Percentiles rank a stretch among this genome's conserved stretches.
These are phyloP conservation scores for Protosalanx chinensis DNA, from an alignment of 2,797 vertebrate species.

Conservation along the genomic window DNA sequence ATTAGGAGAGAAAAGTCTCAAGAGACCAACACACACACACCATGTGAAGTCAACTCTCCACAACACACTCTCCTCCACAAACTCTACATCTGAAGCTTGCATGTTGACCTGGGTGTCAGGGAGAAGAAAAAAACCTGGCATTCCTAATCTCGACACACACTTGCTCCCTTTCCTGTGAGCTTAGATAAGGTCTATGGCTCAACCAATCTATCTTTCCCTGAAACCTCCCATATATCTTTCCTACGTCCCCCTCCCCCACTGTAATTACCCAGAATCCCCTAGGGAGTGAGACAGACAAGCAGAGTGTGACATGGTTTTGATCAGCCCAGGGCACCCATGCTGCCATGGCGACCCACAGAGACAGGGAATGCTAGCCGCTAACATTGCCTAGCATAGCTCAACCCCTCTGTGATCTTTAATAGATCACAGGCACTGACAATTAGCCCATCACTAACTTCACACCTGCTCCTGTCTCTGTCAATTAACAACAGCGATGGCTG, in stretches of 20 bases:
- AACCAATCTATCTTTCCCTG: neutral
- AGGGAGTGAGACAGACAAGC: neutral
- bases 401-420: slow-evolving; percentile 5
- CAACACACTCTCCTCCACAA: neutral
- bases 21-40: neutral
- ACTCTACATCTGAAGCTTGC: neutral
- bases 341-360: neutral
- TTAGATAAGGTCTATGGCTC: neutral
- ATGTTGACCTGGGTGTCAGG: too few species aligned
- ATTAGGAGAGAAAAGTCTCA: neutral
- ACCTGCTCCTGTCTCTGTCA: neutral
- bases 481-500: neutral
- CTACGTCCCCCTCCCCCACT: neutral
- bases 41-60: neutral
- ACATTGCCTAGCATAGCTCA: neutral
- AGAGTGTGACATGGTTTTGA: slow-evolving; percentile 1
- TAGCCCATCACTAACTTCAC: neutral
- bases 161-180: neutral
- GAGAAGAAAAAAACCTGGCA: neutral
- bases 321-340: neutral
- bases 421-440: neutral
- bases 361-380: neutral
- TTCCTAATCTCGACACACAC: neutral
- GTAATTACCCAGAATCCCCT: slow-evolving; percentile 1
- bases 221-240: neutral